These are phyloP conservation scores for Gorsachius goisagi DNA, from an alignment of 2,113 vertebrate species.

Conservation along the genomic window DNA sequence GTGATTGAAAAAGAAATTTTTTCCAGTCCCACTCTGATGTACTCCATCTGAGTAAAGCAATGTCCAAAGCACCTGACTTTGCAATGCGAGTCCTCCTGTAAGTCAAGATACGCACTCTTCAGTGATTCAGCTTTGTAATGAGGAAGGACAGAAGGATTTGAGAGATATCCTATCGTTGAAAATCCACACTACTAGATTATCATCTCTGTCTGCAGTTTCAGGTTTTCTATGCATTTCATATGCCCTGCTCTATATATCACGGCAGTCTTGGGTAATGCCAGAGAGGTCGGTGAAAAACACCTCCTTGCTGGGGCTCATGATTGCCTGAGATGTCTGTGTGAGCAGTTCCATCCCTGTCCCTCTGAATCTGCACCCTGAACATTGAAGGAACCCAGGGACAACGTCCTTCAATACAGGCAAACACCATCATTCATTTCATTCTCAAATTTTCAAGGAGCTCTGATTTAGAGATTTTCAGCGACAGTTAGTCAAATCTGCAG, in stretches of 20 bases:
- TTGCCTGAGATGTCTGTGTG: background rate
- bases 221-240: background rate
- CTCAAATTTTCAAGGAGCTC: background rate
- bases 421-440: background rate
- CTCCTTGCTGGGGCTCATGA: background rate
- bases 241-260: background rate
- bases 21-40: background rate
- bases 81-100: rapidly evolving
- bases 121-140: background rate
- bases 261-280: background rate
- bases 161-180: background rate
- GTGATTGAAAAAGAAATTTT: background rate
- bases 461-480: background rate
- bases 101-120: background rate
- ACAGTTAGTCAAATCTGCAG: background rate
- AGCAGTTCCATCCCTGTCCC: background rate
- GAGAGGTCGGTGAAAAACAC: background rate
- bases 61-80: background rate
- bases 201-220: background rate
- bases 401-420: background rate
- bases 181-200: background rate
- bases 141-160: background rate
- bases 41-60: background rate
- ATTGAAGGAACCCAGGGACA: background rate
- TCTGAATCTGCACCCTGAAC: background rate